Evolutionary conservation across 2,888 invertebrate species (phyloP).

Genomic region (Drosophila aldrichi): DNA sequence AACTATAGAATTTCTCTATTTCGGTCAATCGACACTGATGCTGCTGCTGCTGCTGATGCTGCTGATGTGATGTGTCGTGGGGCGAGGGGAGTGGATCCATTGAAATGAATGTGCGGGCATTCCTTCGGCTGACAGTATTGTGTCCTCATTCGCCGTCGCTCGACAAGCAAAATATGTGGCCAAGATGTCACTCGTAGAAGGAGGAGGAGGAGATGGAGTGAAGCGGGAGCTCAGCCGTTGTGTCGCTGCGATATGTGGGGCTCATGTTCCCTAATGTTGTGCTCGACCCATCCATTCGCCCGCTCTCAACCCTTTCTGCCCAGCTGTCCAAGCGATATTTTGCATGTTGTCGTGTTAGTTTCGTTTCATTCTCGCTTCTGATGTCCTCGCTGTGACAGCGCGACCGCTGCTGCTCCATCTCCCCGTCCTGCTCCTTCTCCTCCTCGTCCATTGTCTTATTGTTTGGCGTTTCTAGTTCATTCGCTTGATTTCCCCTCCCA

Average conservation of each 20-base stretch:
- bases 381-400: conserved; percentile 67
- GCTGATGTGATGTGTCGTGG: conserved; percentile 33
- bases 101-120: conserved; percentile 82
- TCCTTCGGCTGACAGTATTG: conserved; percentile 77
- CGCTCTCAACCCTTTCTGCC: conserved; percentile 18
- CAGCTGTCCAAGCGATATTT: conserved; percentile 60
- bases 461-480: conserved; percentile 62
- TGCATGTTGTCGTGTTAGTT: conserved; percentile 73
- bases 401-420: conserved; percentile 42
- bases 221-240: conserved; percentile 4
- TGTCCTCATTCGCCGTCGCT: conserved; percentile 70
- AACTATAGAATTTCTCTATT: conserved; percentile 79
- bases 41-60: conserved; percentile 44
- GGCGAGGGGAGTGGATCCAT: conserved; percentile 10
- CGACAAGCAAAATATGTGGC: conserved; percentile 83
- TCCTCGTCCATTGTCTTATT: conserved; percentile 58
- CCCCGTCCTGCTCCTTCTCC: background rate
- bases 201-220: background rate
- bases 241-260: conserved; percentile 48
- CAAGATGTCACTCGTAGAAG: conserved; percentile 67
- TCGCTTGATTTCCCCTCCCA: conserved; percentile 1
- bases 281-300: background rate
- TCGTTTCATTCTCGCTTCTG: conserved; percentile 61
- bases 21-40: conserved; percentile 80
- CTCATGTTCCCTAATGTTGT: conserved; percentile 59